Conservation (phyloP, 2,797 vertebrate genomes). For the Botia kubotai region DNA sequence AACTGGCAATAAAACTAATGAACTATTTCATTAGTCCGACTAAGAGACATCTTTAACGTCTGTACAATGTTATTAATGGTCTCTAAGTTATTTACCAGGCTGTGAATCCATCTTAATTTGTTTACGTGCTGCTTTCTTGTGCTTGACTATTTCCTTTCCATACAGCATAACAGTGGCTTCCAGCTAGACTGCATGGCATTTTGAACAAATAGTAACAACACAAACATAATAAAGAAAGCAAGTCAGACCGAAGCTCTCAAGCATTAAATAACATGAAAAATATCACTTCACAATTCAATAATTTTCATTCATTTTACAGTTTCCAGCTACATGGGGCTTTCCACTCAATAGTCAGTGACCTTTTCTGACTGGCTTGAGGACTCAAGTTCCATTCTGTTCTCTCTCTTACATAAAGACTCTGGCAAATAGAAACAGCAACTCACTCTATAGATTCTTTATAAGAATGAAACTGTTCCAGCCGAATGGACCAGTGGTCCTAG, state of each 20-base stretch:
- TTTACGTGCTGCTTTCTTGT: background rate
- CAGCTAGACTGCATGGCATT: constrained; percentile 1
- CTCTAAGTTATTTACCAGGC: background rate
- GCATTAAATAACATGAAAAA: constrained; percentile 44
- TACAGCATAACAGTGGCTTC: constrained; percentile 16
- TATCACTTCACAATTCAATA: constrained; percentile 25
- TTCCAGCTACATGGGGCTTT: constrained; percentile 7
- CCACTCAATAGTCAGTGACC: constrained; percentile 29
- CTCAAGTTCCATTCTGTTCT: constrained; percentile 20
- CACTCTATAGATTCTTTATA: constrained; percentile 22
- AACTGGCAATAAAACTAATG: background rate
- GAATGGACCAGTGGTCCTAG: constrained; percentile 9
- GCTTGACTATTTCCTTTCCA: constrained; percentile 1
- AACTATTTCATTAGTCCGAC: constrained; percentile 1
- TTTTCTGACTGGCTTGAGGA: constrained; percentile 17
- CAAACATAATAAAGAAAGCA: constrained; percentile 6
- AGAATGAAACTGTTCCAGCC: constrained; percentile 30
- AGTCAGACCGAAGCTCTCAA: constrained; percentile 22
- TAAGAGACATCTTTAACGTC: background rate
- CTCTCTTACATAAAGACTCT: constrained; percentile 11
- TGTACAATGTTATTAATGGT: background rate
- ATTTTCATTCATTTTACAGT: constrained; percentile 30
- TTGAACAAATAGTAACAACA: background rate
- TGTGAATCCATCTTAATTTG: constrained; percentile 7
- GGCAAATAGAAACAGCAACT: background rate